Evolutionary conservation across 2,113 vertebrate species (phyloP), one percentile per base, ranked within the genome.

Genomic region (Hymenochirus boettgeri): DNA sequence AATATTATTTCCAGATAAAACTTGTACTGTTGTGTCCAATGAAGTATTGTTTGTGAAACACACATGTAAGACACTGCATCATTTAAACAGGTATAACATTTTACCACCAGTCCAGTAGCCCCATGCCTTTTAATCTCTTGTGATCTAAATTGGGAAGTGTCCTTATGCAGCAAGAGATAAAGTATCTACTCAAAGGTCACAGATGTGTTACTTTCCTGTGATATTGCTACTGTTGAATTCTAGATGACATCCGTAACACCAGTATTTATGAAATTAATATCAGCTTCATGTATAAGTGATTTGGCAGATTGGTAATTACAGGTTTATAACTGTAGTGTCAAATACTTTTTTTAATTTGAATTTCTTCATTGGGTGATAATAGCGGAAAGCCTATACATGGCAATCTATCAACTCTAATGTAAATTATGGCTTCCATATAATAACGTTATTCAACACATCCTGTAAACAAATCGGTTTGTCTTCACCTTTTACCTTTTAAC

Each of bases 181-280:
- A 54, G 61, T 54, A 24, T 39, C 61, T 55, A 27, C 42, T 55
- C 7, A 54, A 63, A 63, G 61, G 61, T 63, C 61, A 63, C 35
- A 42, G 50, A 54, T 53, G 61, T 62, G 48, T 62, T 48, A 62
- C 48, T 53, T 52, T n/a, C 61, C 48, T 21, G 33, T 53, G 48
- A 5, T 33, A 52, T 29, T 61, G 45, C 58, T 48, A 50, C 42
- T 26, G 39, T 61, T 48, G 46, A 29, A 61, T 61, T 61, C 24
- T 61, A 42, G 29, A 48, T 62, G 61, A 53, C 61, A 50, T 53
- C 29, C 15, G 23, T 52, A 48, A 22, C 47, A 52, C 22, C 23
- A 25, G 47, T 62, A 23, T 62, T 19, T 62, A n/a, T 52, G 48
- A 37, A 50, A 37, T 62, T 62, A 39, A 53, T 62, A 62, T 62